These are phyloP conservation scores for Siniperca undulata DNA, from an alignment of 2,797 vertebrate genomes.

Conservation along the genomic window DNA sequence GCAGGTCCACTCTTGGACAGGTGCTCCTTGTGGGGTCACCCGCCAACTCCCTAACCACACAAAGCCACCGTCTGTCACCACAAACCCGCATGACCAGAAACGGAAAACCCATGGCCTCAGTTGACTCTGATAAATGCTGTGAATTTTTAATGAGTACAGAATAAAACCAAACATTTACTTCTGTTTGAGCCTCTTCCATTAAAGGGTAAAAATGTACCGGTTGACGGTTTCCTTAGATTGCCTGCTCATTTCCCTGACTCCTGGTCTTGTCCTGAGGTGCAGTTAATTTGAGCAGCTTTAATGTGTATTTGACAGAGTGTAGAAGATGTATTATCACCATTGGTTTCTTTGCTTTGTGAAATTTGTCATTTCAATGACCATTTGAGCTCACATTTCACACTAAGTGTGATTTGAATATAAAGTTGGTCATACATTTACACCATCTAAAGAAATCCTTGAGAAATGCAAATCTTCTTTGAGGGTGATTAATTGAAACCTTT, in stretches of 20 bases:
- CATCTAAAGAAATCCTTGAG: constrained; percentile 68
- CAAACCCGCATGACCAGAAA: constrained; percentile 52
- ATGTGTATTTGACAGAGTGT: constrained; percentile 73
- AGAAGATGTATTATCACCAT: constrained; percentile 78
- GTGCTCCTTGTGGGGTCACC: constrained; percentile 72
- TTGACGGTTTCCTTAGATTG: constrained; percentile 40
- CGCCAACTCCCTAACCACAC: constrained; percentile 66
- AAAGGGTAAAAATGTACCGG: constrained; percentile 33
- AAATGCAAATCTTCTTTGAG: constrained; percentile 59
- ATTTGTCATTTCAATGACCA: constrained; percentile 76
- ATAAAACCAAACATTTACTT: constrained; percentile 60
- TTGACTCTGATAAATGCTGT: constrained; percentile 61
- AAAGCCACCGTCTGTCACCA: constrained; percentile 73
- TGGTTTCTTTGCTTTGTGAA: constrained; percentile 71
- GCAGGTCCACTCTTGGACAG: constrained; percentile 73
- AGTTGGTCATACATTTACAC: constrained; percentile 61
- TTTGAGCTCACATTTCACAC: constrained; percentile 70
- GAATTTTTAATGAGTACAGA: constrained; percentile 53
- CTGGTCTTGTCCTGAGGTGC: constrained; percentile 60
- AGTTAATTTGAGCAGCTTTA: constrained; percentile 73
- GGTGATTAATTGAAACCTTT: constrained; percentile 79
- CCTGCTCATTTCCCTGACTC: constrained; percentile 49
- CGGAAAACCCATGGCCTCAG: constrained; percentile 46
- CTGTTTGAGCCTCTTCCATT: constrained; percentile 37
- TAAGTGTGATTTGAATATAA: constrained; percentile 78